Evolutionary conservation across 2,888 invertebrate species (phyloP).

Genomic region (Colostygia pectinataria): DNA sequence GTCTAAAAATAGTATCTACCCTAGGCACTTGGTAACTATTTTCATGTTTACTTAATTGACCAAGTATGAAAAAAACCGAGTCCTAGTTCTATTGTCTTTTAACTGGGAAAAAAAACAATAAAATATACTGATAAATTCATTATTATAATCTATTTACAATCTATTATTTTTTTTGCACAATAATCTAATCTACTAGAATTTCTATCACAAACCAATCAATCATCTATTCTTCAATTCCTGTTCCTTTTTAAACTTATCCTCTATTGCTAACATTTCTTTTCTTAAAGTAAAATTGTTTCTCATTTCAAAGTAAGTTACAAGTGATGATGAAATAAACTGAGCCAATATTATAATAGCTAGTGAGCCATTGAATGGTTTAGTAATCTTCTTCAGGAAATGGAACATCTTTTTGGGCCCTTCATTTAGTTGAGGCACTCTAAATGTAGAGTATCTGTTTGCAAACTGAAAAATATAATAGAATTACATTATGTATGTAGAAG

Average conservation of each 20-base stretch:
- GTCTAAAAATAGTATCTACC: too few species aligned
- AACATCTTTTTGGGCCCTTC: slow-evolving; percentile 81
- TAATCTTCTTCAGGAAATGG: slow-evolving; percentile 75
- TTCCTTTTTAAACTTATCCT: slow-evolving; percentile 49
- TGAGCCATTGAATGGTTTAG: slow-evolving; percentile 77
- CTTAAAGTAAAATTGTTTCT: slow-evolving; percentile 71
- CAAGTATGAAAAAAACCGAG: too few species aligned
- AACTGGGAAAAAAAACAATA: too few species aligned
- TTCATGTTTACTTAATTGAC: too few species aligned
- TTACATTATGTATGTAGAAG: too few species aligned
- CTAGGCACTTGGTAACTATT: too few species aligned
- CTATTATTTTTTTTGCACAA: too few species aligned
- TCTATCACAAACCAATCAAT: slow-evolving; percentile 2
- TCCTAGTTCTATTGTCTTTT: too few species aligned
- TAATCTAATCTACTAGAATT: too few species aligned
- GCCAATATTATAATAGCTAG: slow-evolving; percentile 71
- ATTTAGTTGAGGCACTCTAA: slow-evolving; percentile 84
- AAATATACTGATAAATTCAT: slow-evolving; percentile 13
- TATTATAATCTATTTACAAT: slow-evolving; percentile 31
- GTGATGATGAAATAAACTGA: slow-evolving; percentile 81
- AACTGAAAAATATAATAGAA: too few species aligned
- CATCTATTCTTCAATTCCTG: slow-evolving; percentile 18
- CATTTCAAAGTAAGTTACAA: slow-evolving; percentile 85
- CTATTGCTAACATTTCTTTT: slow-evolving; percentile 62
- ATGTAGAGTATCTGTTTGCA: slow-evolving; percentile 84